Evolutionary conservation across 92 coral and sea anemone species (phyloP).

Genomic region (Porites evermanni): DNA sequence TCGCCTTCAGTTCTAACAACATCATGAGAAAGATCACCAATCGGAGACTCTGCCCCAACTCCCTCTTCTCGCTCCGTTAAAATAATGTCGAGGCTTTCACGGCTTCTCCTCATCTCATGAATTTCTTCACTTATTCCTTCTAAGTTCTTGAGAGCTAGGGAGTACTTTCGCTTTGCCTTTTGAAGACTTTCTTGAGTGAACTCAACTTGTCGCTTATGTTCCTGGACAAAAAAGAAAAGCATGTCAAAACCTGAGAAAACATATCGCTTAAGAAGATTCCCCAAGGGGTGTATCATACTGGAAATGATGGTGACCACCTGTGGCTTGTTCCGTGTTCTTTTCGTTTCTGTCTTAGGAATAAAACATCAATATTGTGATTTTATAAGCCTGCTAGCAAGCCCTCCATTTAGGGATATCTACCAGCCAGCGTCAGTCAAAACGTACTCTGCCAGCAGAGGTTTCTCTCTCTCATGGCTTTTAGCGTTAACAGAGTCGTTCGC

Average conservation of each 20-base stretch:
- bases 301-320: too few relatives aligned
- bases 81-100: constrained; percentile 65
- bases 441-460: too few relatives aligned
- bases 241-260: not conserved
- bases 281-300: too few relatives aligned
- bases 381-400: too few relatives aligned
- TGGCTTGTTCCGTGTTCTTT: too few relatives aligned
- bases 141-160: constrained; percentile 82
- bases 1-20: not conserved
- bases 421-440: too few relatives aligned
- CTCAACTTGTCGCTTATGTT: constrained; percentile 82
- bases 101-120: constrained; percentile 90
- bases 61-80: constrained; percentile 87
- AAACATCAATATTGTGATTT: too few relatives aligned
- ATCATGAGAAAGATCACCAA: constrained; percentile 44
- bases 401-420: too few relatives aligned
- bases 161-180: constrained; percentile 81
- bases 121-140: constrained; percentile 97
- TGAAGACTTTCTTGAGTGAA: constrained; percentile 73
- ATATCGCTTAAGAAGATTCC: not conserved
- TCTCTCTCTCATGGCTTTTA: too few relatives aligned
- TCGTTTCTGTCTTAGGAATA: too few relatives aligned
- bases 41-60: constrained; percentile 94
- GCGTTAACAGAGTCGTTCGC: too few relatives aligned
- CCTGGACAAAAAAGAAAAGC: constrained; percentile 41